phyloP scores from a whole-genome alignment of 2,113 vertebrate species.

The Archilochus colubris region DNA sequence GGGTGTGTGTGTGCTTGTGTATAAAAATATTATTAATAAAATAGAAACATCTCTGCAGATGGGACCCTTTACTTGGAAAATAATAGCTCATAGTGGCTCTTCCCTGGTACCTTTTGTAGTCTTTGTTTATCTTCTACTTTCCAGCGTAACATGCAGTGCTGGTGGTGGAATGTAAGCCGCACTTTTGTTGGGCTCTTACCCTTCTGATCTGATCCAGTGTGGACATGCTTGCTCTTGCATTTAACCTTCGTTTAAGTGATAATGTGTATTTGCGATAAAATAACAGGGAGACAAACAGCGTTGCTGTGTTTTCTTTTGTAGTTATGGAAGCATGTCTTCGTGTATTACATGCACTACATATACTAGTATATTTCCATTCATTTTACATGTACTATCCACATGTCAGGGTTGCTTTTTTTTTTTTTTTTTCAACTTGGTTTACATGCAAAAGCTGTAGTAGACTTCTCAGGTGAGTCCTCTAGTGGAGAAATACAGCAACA shows the following conservation, averaged over 20 bases:
- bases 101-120: neutral
- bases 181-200: neutral
- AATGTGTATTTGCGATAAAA: neutral
- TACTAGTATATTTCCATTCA: constrained; percentile 68
- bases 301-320: neutral
- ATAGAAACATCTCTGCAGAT: neutral
- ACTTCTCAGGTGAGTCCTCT: constrained; percentile 62
- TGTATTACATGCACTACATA: constrained; percentile 5
- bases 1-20: neutral
- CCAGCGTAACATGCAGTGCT: neutral
- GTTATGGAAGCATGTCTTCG: neutral
- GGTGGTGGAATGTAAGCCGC: constrained; percentile 21
- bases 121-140: constrained; percentile 36
- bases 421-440: constrained; percentile 13
- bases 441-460: constrained; percentile 54
- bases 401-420: constrained; percentile 13
- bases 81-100: neutral
- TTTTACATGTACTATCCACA: constrained; percentile 53
- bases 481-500: constrained; percentile 49
- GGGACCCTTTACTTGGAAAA: neutral
- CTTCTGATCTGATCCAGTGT: neutral
- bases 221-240: neutral
- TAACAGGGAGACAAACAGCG: neutral
- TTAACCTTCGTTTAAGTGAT: neutral
- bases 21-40: neutral